Conservation (phyloP, 37 sponge, comb jelly and placozoan species). For the Haliclona indistincta region DNA sequence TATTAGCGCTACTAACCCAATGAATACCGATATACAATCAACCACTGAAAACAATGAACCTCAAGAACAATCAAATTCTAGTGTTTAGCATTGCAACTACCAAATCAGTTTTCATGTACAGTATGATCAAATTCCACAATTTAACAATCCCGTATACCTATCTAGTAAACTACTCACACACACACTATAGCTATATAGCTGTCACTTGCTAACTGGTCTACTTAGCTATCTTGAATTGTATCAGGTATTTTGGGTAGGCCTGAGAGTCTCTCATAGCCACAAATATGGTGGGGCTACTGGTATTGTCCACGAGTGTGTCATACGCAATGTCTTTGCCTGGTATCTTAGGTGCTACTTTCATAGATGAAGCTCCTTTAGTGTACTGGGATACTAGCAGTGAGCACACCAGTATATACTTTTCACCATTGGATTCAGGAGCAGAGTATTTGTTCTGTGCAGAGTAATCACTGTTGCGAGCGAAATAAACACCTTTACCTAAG, state of each 20-base stretch:
- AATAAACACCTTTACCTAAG: constrained; percentile 65
- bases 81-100: no score
- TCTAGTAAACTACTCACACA: no score
- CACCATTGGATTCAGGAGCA: constrained; percentile 19
- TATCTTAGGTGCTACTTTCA: constrained; percentile 53
- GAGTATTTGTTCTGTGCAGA: constrained; percentile 54
- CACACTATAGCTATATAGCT: no score
- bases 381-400: constrained; percentile 47
- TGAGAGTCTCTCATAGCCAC: constrained; percentile 68
- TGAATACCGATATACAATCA: no score
- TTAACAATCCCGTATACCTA: no score
- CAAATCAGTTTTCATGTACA: no score
- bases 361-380: constrained; percentile 25
- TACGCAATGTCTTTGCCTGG: constrained; percentile 16
- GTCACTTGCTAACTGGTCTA: no score
- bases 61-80: no score
- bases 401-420: constrained; percentile 51
- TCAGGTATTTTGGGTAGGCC: constrained; percentile 72
- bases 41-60: no score
- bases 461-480: constrained; percentile 44
- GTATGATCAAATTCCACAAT: no score
- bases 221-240: constrained; percentile 59
- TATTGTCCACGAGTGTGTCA: constrained; percentile 69
- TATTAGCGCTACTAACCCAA: no score
- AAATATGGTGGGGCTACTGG: constrained; percentile 54